These are phyloP conservation scores for Merodon equestris DNA, from an alignment of 2,888 invertebrate genomes.

Conservation along the genomic window DNA sequence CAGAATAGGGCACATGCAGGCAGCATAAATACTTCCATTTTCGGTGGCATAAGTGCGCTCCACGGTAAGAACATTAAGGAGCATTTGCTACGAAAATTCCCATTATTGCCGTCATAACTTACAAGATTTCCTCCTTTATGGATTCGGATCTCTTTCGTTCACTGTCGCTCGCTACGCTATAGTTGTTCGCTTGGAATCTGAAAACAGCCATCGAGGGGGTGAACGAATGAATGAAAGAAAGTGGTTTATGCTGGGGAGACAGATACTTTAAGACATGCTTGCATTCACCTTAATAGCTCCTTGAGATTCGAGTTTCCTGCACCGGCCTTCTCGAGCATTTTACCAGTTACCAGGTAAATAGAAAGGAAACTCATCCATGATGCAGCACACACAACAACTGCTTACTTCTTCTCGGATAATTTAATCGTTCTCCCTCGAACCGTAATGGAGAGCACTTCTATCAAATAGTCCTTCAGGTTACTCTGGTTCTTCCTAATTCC, in stretches of 20 bases:
- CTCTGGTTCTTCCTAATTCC: conserved; percentile 38
- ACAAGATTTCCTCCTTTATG: conserved; percentile 57
- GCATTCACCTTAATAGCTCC: conserved; percentile 47
- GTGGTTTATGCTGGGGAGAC: conserved; percentile 40
- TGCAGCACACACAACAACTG: no score
- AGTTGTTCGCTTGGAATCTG: conserved; percentile 12
- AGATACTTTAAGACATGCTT: conserved; percentile 42
- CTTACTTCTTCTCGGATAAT: conserved; percentile 22
- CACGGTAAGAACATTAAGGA: conserved; percentile 41
- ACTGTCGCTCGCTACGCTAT: conserved; percentile 19
- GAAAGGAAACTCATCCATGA: no score
- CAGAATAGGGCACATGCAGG: no score
- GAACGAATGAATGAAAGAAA: conserved; percentile 10
- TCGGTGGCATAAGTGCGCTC: conserved; percentile 56
- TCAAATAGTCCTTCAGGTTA: conserved; percentile 43
- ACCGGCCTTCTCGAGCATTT: no score
- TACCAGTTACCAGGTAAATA: no score
- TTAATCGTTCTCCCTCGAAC: conserved; percentile 54
- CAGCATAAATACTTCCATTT: conserved; percentile 63
- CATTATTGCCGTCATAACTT: conserved; percentile 67
- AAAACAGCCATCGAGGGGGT: conserved; percentile 3
- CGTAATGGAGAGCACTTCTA: conserved; percentile 52
- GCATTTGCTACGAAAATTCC: conserved; percentile 58
- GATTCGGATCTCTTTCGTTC: conserved; percentile 19
- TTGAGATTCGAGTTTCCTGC: not conserved